Evolutionary conservation across 2,113 vertebrate genomes (phyloP).

Genomic region (Procavia capensis): DNA sequence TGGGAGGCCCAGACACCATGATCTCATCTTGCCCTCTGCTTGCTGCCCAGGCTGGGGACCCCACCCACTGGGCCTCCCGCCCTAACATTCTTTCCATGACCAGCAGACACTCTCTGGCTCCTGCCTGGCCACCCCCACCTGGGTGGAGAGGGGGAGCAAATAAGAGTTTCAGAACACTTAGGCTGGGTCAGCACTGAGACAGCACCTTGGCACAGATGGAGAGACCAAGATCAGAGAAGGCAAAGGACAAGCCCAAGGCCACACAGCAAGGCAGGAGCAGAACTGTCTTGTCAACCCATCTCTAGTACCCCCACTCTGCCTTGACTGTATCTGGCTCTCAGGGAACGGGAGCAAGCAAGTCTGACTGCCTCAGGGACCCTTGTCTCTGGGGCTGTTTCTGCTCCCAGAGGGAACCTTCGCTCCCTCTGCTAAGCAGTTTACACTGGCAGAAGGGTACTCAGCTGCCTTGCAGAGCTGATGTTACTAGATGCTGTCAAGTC

Average conservation of each 20-base stretch:
- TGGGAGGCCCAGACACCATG: slow-evolving; percentile 54
- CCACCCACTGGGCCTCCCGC: slow-evolving; percentile 49
- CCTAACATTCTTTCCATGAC: slow-evolving; percentile 70
- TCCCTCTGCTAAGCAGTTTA: neutral
- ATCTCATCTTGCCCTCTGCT: slow-evolving; percentile 54
- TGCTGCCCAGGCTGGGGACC: neutral
- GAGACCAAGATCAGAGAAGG: neutral
- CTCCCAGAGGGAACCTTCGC: neutral
- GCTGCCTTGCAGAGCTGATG: neutral
- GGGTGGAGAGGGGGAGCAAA: neutral
- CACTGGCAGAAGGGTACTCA: neutral
- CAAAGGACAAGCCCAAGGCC: neutral
- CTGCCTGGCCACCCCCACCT: neutral
- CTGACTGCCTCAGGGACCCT: neutral
- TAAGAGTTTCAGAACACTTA: neutral
- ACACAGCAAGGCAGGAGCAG: neutral
- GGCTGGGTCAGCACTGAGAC: neutral
- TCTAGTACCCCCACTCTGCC: neutral
- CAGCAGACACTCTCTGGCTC: slow-evolving; percentile 41
- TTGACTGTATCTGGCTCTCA: fast-evolving
- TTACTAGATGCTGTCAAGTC: neutral
- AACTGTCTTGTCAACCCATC: neutral
- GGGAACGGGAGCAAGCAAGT: neutral
- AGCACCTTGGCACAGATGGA: neutral
- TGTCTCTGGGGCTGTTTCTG: neutral